Evolutionary conservation across 2,888 invertebrate species (phyloP), one percentile per base, ranked within the genome.

Genomic region (Nomada fabriciana): DNA sequence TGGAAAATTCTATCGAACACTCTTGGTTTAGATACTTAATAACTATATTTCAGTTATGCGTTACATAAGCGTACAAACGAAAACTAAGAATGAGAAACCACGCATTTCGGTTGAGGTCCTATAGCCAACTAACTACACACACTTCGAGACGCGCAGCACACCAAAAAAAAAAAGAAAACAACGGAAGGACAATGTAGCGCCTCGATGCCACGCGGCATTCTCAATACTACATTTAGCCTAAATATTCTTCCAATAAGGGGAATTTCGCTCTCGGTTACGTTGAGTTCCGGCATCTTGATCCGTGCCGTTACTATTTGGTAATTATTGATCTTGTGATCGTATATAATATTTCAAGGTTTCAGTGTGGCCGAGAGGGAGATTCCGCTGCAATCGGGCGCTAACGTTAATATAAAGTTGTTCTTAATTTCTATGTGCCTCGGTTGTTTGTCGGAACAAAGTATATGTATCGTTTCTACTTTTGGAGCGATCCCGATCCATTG

Each of bases 401-500:
- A 25, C 0, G 42, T 67, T 53, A 75, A 15, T 67, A 67, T 53
- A 50, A 74, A 74, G 25, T 74, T 74, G 20, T 73, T 23, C 5
- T 43, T 43, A 25, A 57, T 25, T 23, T 57, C 57, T 42, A 57
- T 4, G 13, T 64, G 72, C 55, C 72, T 42, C n/a, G 47, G 63
- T 5, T 18, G 43, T n/a, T 42, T 73, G 52, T 64, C 55, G 1
- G 74, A 67, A 74, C 59, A 67, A 1, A 67, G 60, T 67, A 74
- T 74, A 52, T 74, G 67, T 52, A 67, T 20, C 0, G 20, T 60
- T 52, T 67, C 67, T 2, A 50, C 1, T 60, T 74, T 67, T 3
- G 74, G 65, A 9, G 74, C 52, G 20, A 67, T 42, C 5, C 74
- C 74, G 2, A 74, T 23, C 59, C 74, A 74, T 74, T 74, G 67